These are phyloP conservation scores for Drosophila cardini DNA, from an alignment of 1,140 invertebrate genomes.

Conservation along the genomic window DNA sequence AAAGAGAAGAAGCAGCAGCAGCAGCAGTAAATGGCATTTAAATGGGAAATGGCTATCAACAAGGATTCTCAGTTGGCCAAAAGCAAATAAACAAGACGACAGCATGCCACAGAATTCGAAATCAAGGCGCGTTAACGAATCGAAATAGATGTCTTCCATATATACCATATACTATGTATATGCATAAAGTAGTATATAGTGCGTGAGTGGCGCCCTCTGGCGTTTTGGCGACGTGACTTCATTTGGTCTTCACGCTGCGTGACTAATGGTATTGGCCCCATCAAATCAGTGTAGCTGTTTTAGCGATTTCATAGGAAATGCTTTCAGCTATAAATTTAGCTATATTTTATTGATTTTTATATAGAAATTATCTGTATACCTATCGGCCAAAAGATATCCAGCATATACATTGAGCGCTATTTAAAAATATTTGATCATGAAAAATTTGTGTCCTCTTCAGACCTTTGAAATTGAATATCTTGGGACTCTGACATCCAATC, in stretches of 20 bases:
- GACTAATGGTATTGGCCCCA: conserved; percentile 15
- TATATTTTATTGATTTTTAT: no score
- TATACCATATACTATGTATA: background rate
- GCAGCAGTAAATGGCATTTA: conserved; percentile 28
- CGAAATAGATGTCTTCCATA: conserved; percentile 19
- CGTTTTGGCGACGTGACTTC: conserved; percentile 67
- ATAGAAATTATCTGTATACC: no score
- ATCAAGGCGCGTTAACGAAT: conserved; percentile 48
- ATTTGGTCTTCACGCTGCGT: conserved; percentile 46
- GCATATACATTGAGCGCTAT: no score
- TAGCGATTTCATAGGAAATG: no score
- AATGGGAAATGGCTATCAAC: conserved; percentile 22
- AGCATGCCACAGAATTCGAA: conserved; percentile 27
- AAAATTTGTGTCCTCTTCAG: no score
- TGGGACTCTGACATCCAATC: no score
- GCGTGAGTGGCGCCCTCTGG: conserved; percentile 52
- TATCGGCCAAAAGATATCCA: no score
- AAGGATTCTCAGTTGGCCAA: conserved; percentile 10
- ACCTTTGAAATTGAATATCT: no score
- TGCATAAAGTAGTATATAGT: conserved; percentile 6
- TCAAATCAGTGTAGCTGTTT: background rate
- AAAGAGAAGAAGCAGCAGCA: conserved; percentile 6
- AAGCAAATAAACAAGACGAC: conserved; percentile 11
- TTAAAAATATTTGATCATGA: no score
- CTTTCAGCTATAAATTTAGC: no score